Conservation (phyloP, 2,888 invertebrate species). For the Trachelus iudaicus region DNA sequence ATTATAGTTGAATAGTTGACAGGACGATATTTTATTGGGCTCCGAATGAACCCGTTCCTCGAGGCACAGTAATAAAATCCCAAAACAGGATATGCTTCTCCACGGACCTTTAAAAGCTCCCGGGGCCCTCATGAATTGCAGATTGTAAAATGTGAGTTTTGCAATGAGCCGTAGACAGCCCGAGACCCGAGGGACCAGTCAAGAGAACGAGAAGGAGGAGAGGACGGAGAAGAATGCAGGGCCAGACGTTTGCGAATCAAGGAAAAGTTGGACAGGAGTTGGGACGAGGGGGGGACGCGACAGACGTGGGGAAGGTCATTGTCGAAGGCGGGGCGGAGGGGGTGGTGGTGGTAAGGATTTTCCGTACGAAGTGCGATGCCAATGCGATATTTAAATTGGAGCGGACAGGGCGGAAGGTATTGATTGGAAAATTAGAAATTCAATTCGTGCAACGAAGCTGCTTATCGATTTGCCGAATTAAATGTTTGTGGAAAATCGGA, state of each 20-base stretch:
- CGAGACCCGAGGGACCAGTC: too few relatives aligned
- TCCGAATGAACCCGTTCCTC: neutral
- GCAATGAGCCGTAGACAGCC: too few relatives aligned
- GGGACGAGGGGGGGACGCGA: too few relatives aligned
- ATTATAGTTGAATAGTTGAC: too few relatives aligned
- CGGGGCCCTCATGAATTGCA: neutral
- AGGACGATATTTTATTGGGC: neutral
- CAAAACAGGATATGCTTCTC: conserved; percentile 2
- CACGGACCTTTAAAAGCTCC: conserved; percentile 3
- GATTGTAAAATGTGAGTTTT: neutral
- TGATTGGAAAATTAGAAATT: conserved; percentile 42
- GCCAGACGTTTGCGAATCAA: too few relatives aligned
- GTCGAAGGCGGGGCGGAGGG: too few relatives aligned
- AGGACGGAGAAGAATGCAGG: too few relatives aligned
- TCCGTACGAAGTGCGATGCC: neutral
- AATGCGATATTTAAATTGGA: neutral
- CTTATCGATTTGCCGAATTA: conserved; percentile 51
- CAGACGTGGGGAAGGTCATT: too few relatives aligned
- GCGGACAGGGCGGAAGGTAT: conserved; percentile 15
- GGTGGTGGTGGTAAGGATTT: too few relatives aligned
- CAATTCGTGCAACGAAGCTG: conserved; percentile 30
- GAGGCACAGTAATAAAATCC: neutral
- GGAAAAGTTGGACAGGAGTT: too few relatives aligned
- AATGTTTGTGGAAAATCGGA: conserved; percentile 44
- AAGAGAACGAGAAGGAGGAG: too few relatives aligned